A percentile compares a stretch with the other conserved stretches of the same genome.
Evolutionary conservation across 2,797 vertebrate genomes (phyloP).

Genomic region (Cottoperca gobio): DNA sequence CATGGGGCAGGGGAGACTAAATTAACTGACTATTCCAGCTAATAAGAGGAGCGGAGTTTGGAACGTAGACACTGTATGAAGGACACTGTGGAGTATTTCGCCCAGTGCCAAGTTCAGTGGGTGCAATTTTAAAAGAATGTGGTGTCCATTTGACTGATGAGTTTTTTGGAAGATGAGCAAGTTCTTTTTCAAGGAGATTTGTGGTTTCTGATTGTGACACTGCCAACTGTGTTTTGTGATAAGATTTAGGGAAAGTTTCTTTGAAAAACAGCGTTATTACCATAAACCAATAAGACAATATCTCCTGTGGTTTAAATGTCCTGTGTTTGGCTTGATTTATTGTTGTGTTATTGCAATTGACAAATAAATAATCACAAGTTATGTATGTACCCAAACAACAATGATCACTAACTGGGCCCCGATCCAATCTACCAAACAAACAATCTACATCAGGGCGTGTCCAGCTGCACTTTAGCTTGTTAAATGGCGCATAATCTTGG

Average conservation of each 20-base stretch:
- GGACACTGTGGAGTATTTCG: not conserved
- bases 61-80: not conserved
- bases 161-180: conserved; percentile 1
- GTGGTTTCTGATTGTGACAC: conserved; percentile 8
- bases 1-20: not conserved
- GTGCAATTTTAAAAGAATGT: not conserved
- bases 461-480: no score
- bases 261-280: not conserved
- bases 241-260: not conserved
- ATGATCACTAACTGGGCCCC: no score
- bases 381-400: not conserved
- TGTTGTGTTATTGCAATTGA: not conserved
- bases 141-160: conserved; percentile 9
- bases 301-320: not conserved
- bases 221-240: conserved; percentile 13
- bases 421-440: no score
- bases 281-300: not conserved
- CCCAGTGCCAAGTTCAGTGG: not conserved
- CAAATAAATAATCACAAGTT: not conserved
- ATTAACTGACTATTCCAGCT: not conserved
- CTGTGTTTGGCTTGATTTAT: not conserved
- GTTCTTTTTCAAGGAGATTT: conserved; percentile 4
- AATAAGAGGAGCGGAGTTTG: not conserved
- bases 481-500: no score
- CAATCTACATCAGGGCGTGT: no score